A percentile compares a stretch with the other conserved stretches of the same genome.
Conservation (phyloP, 2,113 vertebrate genomes). For the Mustelus asterias region DNA sequence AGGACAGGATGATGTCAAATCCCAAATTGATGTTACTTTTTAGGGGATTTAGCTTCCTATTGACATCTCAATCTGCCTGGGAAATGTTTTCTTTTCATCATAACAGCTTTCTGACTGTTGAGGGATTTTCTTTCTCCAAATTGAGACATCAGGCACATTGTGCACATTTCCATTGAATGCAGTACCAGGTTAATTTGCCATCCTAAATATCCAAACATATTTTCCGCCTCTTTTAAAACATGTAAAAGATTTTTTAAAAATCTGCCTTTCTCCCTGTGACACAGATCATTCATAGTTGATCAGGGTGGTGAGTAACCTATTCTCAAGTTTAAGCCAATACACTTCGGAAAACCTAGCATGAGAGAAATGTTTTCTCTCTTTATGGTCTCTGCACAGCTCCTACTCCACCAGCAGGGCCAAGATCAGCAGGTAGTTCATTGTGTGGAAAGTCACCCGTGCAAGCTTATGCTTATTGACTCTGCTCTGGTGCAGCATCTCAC, state of each 20-base stretch:
- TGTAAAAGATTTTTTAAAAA: not conserved
- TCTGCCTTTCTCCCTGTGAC: not conserved
- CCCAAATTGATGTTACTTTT: not conserved
- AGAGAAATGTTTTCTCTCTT: not conserved
- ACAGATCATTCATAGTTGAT: not conserved
- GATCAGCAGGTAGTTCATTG: not conserved
- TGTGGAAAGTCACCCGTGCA: not conserved
- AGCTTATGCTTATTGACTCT: not conserved
- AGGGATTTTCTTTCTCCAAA: not conserved
- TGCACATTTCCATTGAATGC: not conserved
- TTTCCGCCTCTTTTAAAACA: not conserved
- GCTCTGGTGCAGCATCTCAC: not conserved
- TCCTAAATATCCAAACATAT: not conserved
- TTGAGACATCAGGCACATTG: not conserved
- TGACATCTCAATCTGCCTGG: not conserved
- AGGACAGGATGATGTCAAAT: not conserved
- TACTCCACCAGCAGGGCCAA: not conserved
- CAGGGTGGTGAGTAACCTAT: not conserved
- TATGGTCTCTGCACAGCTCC: not conserved
- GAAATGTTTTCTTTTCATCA: not conserved
- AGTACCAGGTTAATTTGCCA: not conserved
- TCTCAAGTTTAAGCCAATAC: not conserved
- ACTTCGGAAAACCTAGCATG: not conserved
- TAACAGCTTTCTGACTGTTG: not conserved
- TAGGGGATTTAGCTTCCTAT: not conserved